Conservation (phyloP, 2,888 invertebrate species). For the Dioctria rufipes region DNA sequence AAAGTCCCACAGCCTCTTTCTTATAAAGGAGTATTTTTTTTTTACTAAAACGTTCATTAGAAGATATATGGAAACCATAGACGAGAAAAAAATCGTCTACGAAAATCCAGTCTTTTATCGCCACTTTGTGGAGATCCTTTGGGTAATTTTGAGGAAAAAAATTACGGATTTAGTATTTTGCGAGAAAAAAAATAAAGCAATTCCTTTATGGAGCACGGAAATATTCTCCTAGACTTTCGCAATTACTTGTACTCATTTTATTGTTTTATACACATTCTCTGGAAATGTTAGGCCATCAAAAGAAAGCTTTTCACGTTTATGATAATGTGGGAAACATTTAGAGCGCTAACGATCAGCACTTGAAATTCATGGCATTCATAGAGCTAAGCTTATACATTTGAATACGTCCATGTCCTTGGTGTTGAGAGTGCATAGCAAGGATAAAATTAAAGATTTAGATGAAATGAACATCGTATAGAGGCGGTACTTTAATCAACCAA, state of each 20-base stretch:
- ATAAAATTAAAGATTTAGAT: no score
- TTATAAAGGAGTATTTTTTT: background rate
- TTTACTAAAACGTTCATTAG: conserved; percentile 17
- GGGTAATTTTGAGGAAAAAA: conserved; percentile 24
- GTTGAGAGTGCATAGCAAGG: background rate
- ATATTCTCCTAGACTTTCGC: conserved; percentile 6
- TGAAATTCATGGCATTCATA: background rate
- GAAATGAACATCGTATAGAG: no score
- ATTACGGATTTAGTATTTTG: conserved; percentile 38
- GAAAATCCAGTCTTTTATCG: conserved; percentile 32
- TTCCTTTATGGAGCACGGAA: conserved; percentile 18
- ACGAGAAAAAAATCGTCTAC: conserved; percentile 4
- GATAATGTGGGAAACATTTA: conserved; percentile 13
- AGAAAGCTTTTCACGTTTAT: conserved; percentile 33
- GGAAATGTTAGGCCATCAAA: conserved; percentile 24
- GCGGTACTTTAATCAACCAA: no score
- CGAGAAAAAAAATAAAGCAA: conserved; percentile 19
- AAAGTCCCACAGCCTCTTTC: conserved; percentile 19
- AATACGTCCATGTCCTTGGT: background rate
- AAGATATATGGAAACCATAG: background rate
- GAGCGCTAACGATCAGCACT: background rate
- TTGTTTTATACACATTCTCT: conserved; percentile 26
- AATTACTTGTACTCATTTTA: conserved; percentile 41
- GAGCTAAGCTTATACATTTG: background rate
- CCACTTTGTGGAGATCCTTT: conserved; percentile 34